These are phyloP conservation scores for Hetaerina americana DNA, from an alignment of 1,140 invertebrate genomes.

Conservation along the genomic window DNA sequence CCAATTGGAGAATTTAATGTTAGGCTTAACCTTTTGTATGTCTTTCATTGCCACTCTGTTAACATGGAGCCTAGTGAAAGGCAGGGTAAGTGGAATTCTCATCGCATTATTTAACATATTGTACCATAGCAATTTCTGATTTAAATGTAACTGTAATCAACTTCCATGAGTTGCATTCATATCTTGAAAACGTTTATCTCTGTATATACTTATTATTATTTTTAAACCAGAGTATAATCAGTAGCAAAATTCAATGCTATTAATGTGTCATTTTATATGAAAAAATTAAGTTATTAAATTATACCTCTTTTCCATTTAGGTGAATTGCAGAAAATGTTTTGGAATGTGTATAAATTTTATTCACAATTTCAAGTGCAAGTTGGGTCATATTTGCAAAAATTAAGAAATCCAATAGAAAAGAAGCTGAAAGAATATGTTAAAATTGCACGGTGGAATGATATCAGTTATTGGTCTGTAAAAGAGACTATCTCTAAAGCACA, in stretches of 20 bases:
- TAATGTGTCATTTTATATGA: too few species aligned
- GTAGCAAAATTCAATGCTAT: too few species aligned
- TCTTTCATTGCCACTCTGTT: constrained; percentile 61
- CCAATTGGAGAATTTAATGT: constrained; percentile 69
- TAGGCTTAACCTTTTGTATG: constrained; percentile 61
- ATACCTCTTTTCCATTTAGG: constrained; percentile 24
- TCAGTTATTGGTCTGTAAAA: constrained; percentile 89
- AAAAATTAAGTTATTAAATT: too few species aligned
- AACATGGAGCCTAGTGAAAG: constrained; percentile 31
- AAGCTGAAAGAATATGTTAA: constrained; percentile 88
- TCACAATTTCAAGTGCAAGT: constrained; percentile 58
- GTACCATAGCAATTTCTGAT: too few species aligned
- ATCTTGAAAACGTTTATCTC: too few species aligned
- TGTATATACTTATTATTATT: too few species aligned
- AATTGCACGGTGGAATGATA: constrained; percentile 90
- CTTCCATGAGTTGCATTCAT: too few species aligned
- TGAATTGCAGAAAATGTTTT: constrained; percentile 52
- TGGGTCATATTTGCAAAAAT: constrained; percentile 42
- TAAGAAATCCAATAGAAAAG: constrained; percentile 73
- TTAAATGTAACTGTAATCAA: too few species aligned
- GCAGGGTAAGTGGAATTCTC: constrained; percentile 24
- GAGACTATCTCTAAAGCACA: constrained; percentile 78
- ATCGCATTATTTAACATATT: background rate
- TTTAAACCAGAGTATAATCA: too few species aligned
- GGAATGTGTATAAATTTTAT: constrained; percentile 81